Evolutionary conservation across 2,113 vertebrate species (phyloP), one percentile per base, ranked within the genome.

Genomic region (Pungitius pungitius): DNA sequence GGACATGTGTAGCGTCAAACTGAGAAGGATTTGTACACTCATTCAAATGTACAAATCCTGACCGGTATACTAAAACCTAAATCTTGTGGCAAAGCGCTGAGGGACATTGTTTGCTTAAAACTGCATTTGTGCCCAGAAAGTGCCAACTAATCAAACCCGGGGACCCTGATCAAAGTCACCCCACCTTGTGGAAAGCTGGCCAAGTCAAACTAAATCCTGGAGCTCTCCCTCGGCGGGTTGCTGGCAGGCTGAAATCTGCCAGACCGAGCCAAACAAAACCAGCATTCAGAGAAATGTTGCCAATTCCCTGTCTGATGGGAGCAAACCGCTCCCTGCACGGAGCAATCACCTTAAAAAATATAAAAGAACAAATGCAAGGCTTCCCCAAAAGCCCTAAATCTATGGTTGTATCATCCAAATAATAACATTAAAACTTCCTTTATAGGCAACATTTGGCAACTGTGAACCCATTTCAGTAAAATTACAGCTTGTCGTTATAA

Each of bases 61-160:
- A 78, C 24, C 64, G 77, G 63, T 64, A n/a, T n/a, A 63, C 24
- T 56, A 45, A 70, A 76, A 73, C 55, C 63, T 78, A 80, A 64
- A 76, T 78, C 64, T 68, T 59, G 73, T 54, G 74, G 82, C 64
- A 69, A 78, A 65, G 75, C 5, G 45, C 80, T 63, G 56, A 43
- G 77, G 69, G 75, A 67, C 88, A 87, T 84, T 90, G 86, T 92
- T 90, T 88, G 77, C 75, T 74, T 84, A 70, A 73, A 88, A 73
- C 76, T 73, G 74, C 69, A 42, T 66, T 66, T 49, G 56, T 82
- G 82, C 82, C 78, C 81, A 75, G 82, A 90, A 90, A 87, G 81
- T 81, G 84, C 85, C 82, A 85, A 69, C 71, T 89, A 84, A 85
- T 91, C 84, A 87, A 77, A 91, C 77, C 66, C 27, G 63, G 61